Conservation (phyloP, 2,113 vertebrate genomes). For the Garra rufa region DNA sequence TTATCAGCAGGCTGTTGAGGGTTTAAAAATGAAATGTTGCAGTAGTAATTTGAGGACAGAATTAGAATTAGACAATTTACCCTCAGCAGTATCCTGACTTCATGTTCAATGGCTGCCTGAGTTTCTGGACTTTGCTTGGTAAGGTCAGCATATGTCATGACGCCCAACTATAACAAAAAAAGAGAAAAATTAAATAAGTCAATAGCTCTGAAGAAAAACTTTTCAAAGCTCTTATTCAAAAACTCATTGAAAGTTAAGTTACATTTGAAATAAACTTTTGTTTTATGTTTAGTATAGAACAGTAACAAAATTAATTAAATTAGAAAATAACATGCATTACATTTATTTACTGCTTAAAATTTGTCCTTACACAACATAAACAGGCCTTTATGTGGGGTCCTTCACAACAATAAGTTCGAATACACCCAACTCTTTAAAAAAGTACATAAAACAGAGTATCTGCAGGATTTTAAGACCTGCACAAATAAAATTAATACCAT, state of each 20-base stretch:
- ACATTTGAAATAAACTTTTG: too few relatives aligned
- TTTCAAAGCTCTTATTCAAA: too few relatives aligned
- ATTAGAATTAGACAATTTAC: constrained; percentile 62
- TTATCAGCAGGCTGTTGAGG: neutral
- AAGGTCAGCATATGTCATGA: constrained; percentile 92
- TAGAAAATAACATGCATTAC: neutral
- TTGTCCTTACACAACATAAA: neutral
- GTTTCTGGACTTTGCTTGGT: constrained; percentile 92
- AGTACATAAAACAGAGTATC: too few relatives aligned
- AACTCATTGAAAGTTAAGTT: too few relatives aligned
- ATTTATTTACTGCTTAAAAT: neutral
- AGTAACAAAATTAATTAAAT: too few relatives aligned
- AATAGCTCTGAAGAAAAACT: neutral
- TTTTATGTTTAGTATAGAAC: too few relatives aligned
- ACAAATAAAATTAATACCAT: too few relatives aligned
- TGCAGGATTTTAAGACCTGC: too few relatives aligned
- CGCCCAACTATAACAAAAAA: constrained; percentile 83
- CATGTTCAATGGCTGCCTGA: constrained; percentile 94
- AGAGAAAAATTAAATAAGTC: neutral
- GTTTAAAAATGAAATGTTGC: neutral
- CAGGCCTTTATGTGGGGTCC: too few relatives aligned
- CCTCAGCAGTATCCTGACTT: constrained; percentile 91
- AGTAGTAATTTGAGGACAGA: neutral
- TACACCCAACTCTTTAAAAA: too few relatives aligned
- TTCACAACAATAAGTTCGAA: too few relatives aligned